Evolutionary conservation across 2,113 vertebrate genomes (phyloP), one percentile per base, ranked within the genome.

Genomic region (Aptenodytes patagonicus): DNA sequence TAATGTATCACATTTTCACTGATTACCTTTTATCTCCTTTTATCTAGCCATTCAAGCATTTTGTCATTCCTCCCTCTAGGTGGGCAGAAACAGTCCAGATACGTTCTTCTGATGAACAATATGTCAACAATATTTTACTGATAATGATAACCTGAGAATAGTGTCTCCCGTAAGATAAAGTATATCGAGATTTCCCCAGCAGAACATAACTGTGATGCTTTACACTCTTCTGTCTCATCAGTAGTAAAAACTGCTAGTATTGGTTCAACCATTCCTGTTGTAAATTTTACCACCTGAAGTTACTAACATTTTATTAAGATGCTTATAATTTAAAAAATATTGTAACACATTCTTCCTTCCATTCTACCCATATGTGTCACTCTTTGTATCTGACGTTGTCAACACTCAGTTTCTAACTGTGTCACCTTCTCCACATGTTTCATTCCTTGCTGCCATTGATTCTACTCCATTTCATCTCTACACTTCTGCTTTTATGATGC

Each of bases 351-450:
- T 95, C 96, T 91, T 96, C 89, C 90, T 96, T 95, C 90, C 31
- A 46, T 96, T 83, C 96, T 90, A 16, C 87, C 90, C 29, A 1
- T 96, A 64, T 68, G n/a, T 97, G 97, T 93, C 97, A 77, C 94
- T 96, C 95, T 97, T 83, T 97, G 95, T 97, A 94, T 36, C 97
- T 84, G 94, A 91, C 20, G 17, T 97, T 97, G 69, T 98, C 93
- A 85, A 69, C 97, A 97, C 97, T 96, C 96, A 19, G 79, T 98
- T 97, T 99, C 99, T 99, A 99, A 99, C 98, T 95, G 96, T 99
- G 97, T 99, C 98, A 98, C 99, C 99, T 98, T 99, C 98, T 99
- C 98, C 98, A 98, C 98, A 98, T 99, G 98, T 98, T 97, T 95
- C 97, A 98, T 97, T 98, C 98, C 99, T 98, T 99, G 99, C 98